Base-by-base conservation (phyloP, 2,797 vertebrate genomes). In the Echiichthys vipera region DNA sequence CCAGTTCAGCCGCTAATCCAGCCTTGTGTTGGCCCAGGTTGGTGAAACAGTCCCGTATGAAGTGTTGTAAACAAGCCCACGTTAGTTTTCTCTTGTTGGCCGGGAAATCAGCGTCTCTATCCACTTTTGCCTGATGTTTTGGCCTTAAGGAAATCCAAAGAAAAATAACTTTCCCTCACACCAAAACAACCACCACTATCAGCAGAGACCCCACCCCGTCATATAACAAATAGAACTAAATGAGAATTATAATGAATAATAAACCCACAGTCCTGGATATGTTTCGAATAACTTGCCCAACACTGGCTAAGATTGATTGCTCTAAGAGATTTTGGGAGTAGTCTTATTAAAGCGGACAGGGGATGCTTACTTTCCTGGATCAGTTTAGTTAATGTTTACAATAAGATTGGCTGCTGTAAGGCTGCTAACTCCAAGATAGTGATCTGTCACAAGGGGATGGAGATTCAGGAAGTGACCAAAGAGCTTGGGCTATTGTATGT, bases 321-420 rank as follows among this genome's bases (percentile, higher is more conserved):
- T 30, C 20, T 32, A 32, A 63, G 7, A 49, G n/a, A 57, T 46
- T 55, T 24, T 9, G 13, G 20, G 39, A 54, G 70, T n/a, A 13
- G 10, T 10, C 11, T 45, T 47, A 14, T 39, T 54, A 42, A 65
- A 45, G 49, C 25, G 32, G 24, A 55, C 59, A 27, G 3, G 39
- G 27, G 69, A 47, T 5, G 20, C n/a, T 53, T 46, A 42, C 25
- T 11, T 40, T 15, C 3, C 24, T 65, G 58, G 54, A 56, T 77
- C 24, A 32, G 64, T 17, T 6, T 7, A 29, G 43, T 34, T 58
- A 27, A 73, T 70, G 55, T 76, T 64, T 45, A 39, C 57, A 74
- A n/a, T 80, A 71, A 75, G 63, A 63, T 58, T 17, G 13, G 71
- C 74, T 74, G 77, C 80, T 53, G 65, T 61, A 51, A 70, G 24